These are phyloP conservation scores for Tapirus indicus DNA, from an alignment of 2,797 vertebrate species.

Conservation along the genomic window DNA sequence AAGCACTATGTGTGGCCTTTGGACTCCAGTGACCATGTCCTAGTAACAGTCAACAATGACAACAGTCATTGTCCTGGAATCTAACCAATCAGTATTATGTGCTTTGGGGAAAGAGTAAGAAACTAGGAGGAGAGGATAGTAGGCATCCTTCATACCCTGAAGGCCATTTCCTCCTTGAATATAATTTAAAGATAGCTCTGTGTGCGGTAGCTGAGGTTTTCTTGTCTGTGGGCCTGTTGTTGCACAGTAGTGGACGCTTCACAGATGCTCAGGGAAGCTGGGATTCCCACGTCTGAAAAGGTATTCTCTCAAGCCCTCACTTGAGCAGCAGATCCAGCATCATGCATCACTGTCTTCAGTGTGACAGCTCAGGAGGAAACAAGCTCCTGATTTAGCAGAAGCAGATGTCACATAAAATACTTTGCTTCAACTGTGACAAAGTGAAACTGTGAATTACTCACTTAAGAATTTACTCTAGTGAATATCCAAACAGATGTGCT, in stretches of 20 bases:
- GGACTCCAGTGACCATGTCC: background rate
- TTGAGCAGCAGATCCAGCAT: background rate
- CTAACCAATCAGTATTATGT: no score
- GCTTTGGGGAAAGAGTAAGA: background rate
- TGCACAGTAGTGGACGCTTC: background rate
- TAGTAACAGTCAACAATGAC: background rate
- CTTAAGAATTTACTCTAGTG: constrained; percentile 62
- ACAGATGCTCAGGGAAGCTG: background rate
- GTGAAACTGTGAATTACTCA: constrained; percentile 67
- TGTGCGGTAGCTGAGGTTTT: background rate
- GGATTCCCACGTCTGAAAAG: background rate
- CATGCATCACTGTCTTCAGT: background rate
- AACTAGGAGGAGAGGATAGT: background rate
- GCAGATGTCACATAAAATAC: constrained; percentile 65
- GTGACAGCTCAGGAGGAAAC: constrained; percentile 23
- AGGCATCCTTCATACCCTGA: background rate
- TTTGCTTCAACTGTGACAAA: constrained; percentile 58
- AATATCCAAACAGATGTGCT: constrained; percentile 41
- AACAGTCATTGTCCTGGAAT: background rate
- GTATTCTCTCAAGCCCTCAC: background rate
- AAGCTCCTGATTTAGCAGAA: constrained; percentile 40
- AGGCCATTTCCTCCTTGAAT: background rate
- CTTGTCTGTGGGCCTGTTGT: background rate
- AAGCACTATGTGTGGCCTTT: background rate
- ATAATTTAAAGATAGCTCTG: background rate